Evolutionary conservation across 2,113 vertebrate genomes (phyloP), one percentile per base, ranked within the genome.

Genomic region (Gymnorhina tibicen): DNA sequence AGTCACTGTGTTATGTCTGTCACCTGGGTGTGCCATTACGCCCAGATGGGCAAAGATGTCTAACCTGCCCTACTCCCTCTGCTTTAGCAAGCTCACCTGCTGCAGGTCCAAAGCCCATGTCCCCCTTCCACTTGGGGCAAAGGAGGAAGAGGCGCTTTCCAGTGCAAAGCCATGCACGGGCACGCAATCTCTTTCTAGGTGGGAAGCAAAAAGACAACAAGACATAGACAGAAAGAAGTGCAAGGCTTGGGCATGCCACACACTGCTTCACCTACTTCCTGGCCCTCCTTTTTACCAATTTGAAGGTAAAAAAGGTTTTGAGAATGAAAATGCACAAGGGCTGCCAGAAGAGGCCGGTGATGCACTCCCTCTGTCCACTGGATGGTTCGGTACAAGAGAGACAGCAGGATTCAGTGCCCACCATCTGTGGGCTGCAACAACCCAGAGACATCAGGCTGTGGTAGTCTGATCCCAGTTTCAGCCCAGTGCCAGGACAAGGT

Each of bases 11-110:
- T n/a, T 50, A 79, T 28, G 69, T 58, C 67, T 5, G 2, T 66
- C 55, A 6, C 47, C 39, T 35, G 59, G 33, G 11, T 69, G 67
- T 9, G 3, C 22, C 53, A 19, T 26, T 32, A 53, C 5, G 11
- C 16, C 16, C 14, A 1, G 15, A 39, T 4, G 5, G 41, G 7
- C 60, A 64, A 47, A 63, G 35, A 26, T 1, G 0, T 27, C 37
- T 2, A 6, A 73, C 49, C 35, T 88, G 74, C 37, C 63, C 75
- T 17, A 9, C 3, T 81, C 28, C 28, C 32, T 68, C 67, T 85
- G 70, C 66, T 90, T 85, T 9, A 58, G 28, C 28, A 60, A 83
- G 42, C 33, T 83, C 50, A 74, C 5, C 21, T 50, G 47, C 50
- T 70, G 30, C 35, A 59, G 35, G 42, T 30, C 42, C 28, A 56